phyloP scores from a whole-genome alignment of 2,888 invertebrate species.

The Trachelus stipa region DNA sequence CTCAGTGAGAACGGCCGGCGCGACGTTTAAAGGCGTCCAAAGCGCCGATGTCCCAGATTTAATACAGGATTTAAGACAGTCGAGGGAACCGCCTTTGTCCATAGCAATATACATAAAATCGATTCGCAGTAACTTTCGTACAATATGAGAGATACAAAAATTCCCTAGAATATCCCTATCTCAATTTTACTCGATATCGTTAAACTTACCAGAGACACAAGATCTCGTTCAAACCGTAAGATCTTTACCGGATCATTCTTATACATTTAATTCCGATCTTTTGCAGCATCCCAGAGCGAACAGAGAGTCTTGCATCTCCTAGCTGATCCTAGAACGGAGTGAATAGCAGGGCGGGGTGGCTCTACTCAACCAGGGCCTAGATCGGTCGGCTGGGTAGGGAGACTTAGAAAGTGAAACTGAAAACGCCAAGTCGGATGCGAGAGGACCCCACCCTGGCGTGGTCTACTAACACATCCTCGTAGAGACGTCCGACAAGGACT shows the following conservation, averaged over 20 bases:
- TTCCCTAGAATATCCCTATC: not conserved
- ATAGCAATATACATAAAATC: not conserved
- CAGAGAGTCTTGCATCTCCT: slow-evolving; percentile 22
- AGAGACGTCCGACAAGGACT: not conserved
- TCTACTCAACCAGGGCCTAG: slow-evolving; percentile 34
- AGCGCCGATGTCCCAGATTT: not conserved
- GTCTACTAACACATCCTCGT: slow-evolving; percentile 42
- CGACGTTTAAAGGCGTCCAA: not conserved
- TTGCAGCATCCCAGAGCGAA: slow-evolving; percentile 8
- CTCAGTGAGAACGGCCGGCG: slow-evolving; percentile 33
- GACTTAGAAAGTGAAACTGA: slow-evolving; percentile 60
- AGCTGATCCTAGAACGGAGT: slow-evolving; percentile 28
- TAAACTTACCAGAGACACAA: not conserved
- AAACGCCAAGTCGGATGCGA: slow-evolving; percentile 63
- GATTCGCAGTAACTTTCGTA: not conserved
- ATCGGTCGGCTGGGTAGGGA: slow-evolving; percentile 20
- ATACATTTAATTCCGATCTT: not conserved
- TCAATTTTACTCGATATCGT: not conserved
- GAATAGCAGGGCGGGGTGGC: slow-evolving; percentile 41
- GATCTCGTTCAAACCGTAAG: not conserved
- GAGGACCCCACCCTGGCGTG: slow-evolving; percentile 64
- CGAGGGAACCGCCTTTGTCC: not conserved
- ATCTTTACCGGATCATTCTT: not conserved
- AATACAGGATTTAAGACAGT: not conserved
- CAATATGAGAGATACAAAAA: not conserved